Base-by-base conservation (phyloP, 2,797 vertebrate species). In the Tauraco hartlaubi region DNA sequence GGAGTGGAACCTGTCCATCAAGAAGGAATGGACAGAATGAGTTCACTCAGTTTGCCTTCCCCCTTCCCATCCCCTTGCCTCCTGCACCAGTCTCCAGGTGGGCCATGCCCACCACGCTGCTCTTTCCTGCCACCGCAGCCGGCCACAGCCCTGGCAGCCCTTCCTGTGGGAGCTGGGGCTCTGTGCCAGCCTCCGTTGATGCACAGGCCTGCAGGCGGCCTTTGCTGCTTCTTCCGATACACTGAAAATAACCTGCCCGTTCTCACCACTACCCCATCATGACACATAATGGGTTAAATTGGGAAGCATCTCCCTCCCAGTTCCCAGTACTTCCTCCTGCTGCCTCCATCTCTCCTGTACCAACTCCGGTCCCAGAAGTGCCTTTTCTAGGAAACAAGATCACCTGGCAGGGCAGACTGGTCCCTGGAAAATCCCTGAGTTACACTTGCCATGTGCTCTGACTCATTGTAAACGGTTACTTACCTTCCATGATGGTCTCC, bases 1-100 rank as follows among this genome's bases (percentile, higher is more conserved):
- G 98, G 98, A 98, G 41, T 98, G 98, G 98, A 98, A 98, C 89
- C 97, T 98, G 97, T 97, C 98, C 96, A 98, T 98, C 93, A 98
- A 98, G 96, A 98, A 98, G 88, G 98, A 98, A 49, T 98, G 98
- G 98, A 98, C 97, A 72, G 98, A 98, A 94, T 98, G 95, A 98
- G 83, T 11, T n/a, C 58, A 66, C 51, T 56, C 82, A 35, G 28
- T 74, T 88, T 94, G 92, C 90, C 83, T 39, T 75, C 66, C 74
- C 87, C 87, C 84, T 85, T 79, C 92, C 67, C 12, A 1, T 66
- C 44, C 78, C 81, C 62, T 85, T 81, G 68, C 78, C 89, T 85
- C 80, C 88, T 90, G 92, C 94, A 96, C 95, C 94, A 95, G 94
- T 92, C 58, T 91, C 92, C 95, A 90, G 90, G 86, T 86, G 87